A percentile compares a stretch with the other conserved stretches of the same genome.
Conservation (phyloP, 2,113 vertebrate species). For the Gymnarchus niloticus region DNA sequence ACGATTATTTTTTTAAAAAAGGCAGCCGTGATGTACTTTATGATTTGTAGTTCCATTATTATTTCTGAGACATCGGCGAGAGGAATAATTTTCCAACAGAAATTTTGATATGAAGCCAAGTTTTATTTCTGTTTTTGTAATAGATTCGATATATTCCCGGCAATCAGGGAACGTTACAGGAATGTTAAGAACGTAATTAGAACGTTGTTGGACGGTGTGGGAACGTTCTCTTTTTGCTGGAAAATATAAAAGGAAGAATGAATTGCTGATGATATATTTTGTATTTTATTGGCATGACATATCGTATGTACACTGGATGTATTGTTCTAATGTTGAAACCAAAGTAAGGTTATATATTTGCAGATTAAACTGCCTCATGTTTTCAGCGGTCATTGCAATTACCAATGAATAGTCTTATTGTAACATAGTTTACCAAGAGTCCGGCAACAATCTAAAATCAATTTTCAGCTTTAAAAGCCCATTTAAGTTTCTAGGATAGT, state of each 20-base stretch:
- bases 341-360: background rate
- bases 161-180: too few species aligned
- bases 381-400: background rate
- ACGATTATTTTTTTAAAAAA: background rate
- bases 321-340: background rate
- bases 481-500: background rate
- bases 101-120: background rate
- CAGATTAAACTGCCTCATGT: background rate
- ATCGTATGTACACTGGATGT: background rate
- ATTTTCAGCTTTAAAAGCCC: conserved; percentile 15
- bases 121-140: background rate
- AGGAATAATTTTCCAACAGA: background rate
- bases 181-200: too few species aligned
- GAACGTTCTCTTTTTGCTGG: too few species aligned
- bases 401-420: conserved; percentile 10
- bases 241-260: too few species aligned
- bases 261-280: too few species aligned
- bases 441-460: background rate
- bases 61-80: background rate
- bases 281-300: too few species aligned
- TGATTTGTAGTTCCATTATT: background rate
- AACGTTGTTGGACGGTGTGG: too few species aligned
- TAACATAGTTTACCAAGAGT: conserved; percentile 3
- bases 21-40: background rate
- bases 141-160: too few species aligned